Evolutionary conservation across 2,113 vertebrate genomes (phyloP), one percentile per base, ranked within the genome.

Genomic region (Oplegnathus fasciatus): DNA sequence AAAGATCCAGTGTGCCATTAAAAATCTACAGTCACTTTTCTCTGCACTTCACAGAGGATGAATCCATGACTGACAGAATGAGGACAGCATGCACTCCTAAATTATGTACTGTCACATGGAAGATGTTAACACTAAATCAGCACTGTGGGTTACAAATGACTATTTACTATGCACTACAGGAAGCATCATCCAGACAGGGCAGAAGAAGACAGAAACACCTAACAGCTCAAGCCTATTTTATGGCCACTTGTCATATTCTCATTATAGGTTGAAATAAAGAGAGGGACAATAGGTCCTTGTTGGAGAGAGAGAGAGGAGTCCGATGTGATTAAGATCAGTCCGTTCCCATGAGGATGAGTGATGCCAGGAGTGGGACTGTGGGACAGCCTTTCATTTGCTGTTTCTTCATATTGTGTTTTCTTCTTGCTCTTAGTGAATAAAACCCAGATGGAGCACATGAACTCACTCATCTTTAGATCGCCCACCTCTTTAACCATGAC

Each of bases 61-160:
- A 68, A 79, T 64, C 55, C 58, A 65, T 84, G 80, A 93, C 48
- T 90, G 92, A 92, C 88, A 91, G 92, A 94, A 95, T 90, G 86
- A 93, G 94, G 88, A 67, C 93, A 84, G n/a, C 70, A 68, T 57
- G 68, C 40, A 69, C 65, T 79, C 5, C 52, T 90, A 66, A 91
- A 94, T 92, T 44, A 90, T 89, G 88, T 54, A 85, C 83, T n/a
- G 86, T 83, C 80, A 86, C 73, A 81, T 83, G 55, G 69, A 90
- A 81, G 50, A 86, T 61, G 74, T 70, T 74, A 78, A 89, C 34
- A 84, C 58, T 15, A 77, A 80, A 78, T 89, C 48, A 62, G 46
- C 65, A 64, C 14, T 66, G 52, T 76, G 48, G 66, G 34, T 64
- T 60, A 68, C 64, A 72, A 73, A 82, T 40, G 32, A 73, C 32